Evolutionary conservation across 2,888 invertebrate genomes (phyloP).

Genomic region (Drosophila cracens): DNA sequence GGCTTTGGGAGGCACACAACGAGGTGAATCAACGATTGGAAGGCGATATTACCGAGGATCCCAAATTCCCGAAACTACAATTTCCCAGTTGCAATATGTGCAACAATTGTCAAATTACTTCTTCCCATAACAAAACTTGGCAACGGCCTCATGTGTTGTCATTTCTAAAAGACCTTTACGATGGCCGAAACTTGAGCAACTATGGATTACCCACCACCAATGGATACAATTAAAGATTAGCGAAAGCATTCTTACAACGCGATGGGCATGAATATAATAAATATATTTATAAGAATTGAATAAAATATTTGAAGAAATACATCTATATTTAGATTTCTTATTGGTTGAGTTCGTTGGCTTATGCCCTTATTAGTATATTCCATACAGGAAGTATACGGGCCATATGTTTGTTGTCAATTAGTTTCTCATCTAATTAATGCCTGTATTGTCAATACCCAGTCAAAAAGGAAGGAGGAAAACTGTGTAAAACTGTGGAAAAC

Average conservation of each 20-base stretch:
- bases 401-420: not conserved
- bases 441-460: not conserved
- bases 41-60: constrained; percentile 95
- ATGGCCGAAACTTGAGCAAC: constrained; percentile 43
- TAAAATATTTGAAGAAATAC: not conserved
- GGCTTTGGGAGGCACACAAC: constrained; percentile 97
- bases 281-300: not conserved
- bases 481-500: too few relatives aligned
- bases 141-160: constrained; percentile 26
- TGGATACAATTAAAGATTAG: constrained; percentile 38
- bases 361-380: not conserved
- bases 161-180: constrained; percentile 54
- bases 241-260: not conserved
- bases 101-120: constrained; percentile 17
- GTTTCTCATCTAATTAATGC: not conserved
- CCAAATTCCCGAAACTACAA: constrained; percentile 85
- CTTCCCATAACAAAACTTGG: constrained; percentile 20
- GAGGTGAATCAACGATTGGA: constrained; percentile 93
- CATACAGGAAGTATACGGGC: not conserved
- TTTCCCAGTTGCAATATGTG: constrained; percentile 43
- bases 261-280: not conserved
- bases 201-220: constrained; percentile 62
- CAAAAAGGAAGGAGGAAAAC: not conserved
- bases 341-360: not conserved
- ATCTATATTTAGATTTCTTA: not conserved